Percentiles rank a stretch among this genome's conserved stretches.
phyloP scores from a whole-genome alignment of 2,797 vertebrate species.

The Smutsia gigantea region DNA sequence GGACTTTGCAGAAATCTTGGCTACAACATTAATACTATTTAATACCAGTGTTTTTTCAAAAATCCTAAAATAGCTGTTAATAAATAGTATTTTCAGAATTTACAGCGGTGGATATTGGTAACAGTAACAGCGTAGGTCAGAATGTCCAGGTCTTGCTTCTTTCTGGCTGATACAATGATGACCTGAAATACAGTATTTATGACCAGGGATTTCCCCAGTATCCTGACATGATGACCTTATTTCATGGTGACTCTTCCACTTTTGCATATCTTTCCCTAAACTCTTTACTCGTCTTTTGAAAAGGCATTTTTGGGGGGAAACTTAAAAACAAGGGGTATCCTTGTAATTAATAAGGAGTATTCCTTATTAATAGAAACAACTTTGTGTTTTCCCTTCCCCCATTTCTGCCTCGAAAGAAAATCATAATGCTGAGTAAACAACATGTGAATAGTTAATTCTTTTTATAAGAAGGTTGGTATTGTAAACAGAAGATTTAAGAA shows the following conservation, averaged over 20 bases:
- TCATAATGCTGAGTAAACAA: not conserved
- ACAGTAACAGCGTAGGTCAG: not conserved
- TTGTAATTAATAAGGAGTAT: not conserved
- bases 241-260: not conserved
- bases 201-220: not conserved
- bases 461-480: not conserved
- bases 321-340: not conserved
- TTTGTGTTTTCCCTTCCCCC: not conserved
- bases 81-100: constrained; percentile 13
- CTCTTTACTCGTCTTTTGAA: not conserved
- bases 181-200: not conserved
- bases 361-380: not conserved
- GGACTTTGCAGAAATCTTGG: constrained; percentile 31
- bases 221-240: not conserved
- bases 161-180: not conserved
- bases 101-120: not conserved
- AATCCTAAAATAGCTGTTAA: not conserved
- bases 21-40: constrained; percentile 27
- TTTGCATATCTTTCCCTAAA: not conserved
- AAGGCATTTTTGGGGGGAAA: not conserved
- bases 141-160: not conserved
- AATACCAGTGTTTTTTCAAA: constrained; percentile 13
- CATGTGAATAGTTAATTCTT: not conserved
- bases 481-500: not conserved
- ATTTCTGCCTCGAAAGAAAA: constrained; percentile 40